Evolutionary conservation across 2,888 invertebrate species (phyloP), one percentile per base, ranked within the genome.

Genomic region (Cheilosia impressa): DNA sequence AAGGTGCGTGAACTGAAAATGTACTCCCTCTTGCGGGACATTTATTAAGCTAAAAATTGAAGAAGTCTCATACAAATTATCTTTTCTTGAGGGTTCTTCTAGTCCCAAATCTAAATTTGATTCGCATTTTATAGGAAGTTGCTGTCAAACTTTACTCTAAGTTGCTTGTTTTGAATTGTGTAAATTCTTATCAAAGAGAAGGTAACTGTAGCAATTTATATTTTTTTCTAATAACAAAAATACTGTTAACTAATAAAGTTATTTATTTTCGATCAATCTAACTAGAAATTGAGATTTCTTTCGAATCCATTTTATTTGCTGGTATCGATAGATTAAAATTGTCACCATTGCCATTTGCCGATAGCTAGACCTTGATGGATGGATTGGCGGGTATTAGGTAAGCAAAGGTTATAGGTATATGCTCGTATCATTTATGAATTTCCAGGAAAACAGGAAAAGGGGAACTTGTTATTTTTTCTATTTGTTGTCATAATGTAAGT

Each of bases 201-300:
- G 34, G 9, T 3, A 4, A 34, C 10, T 38, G 10, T 13, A 9
- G 2, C 24, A 31, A 34, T 34, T 34, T 3, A 38, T 38, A 38
- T 10, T 1, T 3, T 9, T 38, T 0, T 45, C 45, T 2, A 45
- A 45, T 7, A 45, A 45, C 13, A 10, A 38, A 38, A 38, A 13
- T 38, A 38, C 34, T 7, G 9, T 34, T 34, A 31, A 31, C 6
- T n/a, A 57, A 27, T 45, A 62, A 62, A n/a, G 31, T 4, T 17
- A 34, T n/a, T 63, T 58, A 22, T 41, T 43, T 50, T 63, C 50
- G 63, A 63, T 63, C 63, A 63, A 50, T 22, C 7, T 22, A 34
- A 50, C 31, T 31, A 7, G 31, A 10, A 34, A 6, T 27, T 9
- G 43, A 47, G 15, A n/a, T 27, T 47, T 19, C 31, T 47, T 27